Base-by-base conservation (phyloP, 1,140 invertebrate genomes). In the Mizuhopecten yessoensis region DNA sequence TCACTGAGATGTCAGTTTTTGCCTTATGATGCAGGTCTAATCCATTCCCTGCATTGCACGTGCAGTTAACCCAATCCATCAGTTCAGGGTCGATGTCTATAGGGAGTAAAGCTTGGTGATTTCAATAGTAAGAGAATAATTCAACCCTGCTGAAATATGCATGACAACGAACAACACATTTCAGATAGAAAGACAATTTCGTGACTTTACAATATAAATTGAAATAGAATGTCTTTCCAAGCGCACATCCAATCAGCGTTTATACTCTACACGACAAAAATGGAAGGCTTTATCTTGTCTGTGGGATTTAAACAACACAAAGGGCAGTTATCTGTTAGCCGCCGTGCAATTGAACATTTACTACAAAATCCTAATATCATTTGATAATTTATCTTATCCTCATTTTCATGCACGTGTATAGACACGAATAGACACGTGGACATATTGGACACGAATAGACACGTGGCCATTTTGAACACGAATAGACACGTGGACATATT, bases 61-160 rank as follows among this genome's bases (percentile, higher is more conserved):
- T 29, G 23, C n/a, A 29, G n/a, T 75, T 75, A 75, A 75, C 57
- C 57, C 15, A n/a, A n/a, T 7, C n/a, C 57, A 17, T 5, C 57
- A 75, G 57, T 75, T 75, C n/a, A 75, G 5, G 3, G 57, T 7
- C 57, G 1, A 7, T 23, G 57, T n/a, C 57, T 75, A 3, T n/a
- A n/a, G 57, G 57, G 57, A 75, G 23, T 75, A 29, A 29, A 0
- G n/a, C 23, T 29, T 3, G n/a, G 1, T 75, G 57, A 75, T 75
- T 75, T 23, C 57, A 75, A 75, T 75, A 75, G 29, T n/a, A 75
- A 29, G 57, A 75, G 57, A 75, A 75, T 75, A 75, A n/a, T 75
- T 75, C 9, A 75, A 75, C 57, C 57, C 57, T n/a, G 23, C 5
- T 75, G 57, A 75, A 75, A 75, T 75, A 75, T 75, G 57, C 57